phyloP scores from a whole-genome alignment of 2,113 vertebrate genomes.

The Puntigrus tetrazona region DNA sequence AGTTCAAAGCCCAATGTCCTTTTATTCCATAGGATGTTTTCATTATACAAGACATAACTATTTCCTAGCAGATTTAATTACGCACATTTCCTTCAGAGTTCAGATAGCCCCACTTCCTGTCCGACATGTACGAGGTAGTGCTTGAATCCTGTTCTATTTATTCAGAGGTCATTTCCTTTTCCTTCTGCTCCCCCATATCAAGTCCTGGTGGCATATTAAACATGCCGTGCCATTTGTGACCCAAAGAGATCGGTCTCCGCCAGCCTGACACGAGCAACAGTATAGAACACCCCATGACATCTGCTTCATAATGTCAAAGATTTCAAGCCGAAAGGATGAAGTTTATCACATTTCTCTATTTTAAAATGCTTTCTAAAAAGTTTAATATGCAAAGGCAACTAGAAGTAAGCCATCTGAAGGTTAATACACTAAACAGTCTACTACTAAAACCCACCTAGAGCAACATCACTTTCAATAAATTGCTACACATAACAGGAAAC shows the following conservation, averaged over 20 bases:
- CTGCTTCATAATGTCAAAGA: not conserved
- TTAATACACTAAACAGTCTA: not conserved
- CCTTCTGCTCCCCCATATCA: not conserved
- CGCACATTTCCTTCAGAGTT: not conserved
- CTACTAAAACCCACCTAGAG: not conserved
- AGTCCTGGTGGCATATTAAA: not conserved
- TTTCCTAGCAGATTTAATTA: constrained; percentile 10
- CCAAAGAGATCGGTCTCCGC: not conserved
- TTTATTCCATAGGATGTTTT: not conserved
- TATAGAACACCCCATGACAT: not conserved
- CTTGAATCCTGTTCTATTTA: constrained; percentile 17
- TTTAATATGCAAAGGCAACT: no score
- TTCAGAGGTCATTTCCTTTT: constrained; percentile 38
- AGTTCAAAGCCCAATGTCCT: not conserved
- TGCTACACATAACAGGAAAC: not conserved
- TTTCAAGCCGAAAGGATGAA: not conserved
- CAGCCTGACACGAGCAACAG: not conserved
- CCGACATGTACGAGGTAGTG: not conserved
- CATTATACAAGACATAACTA: not conserved
- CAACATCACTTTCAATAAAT: not conserved
- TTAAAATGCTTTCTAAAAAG: no score
- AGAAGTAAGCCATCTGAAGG: no score
- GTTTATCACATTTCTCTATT: not conserved
- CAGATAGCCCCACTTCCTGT: not conserved
- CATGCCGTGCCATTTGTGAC: not conserved